A percentile compares a stretch with the other conserved stretches of the same genome.
Conservation (phyloP, 2,888 invertebrate species). For the Calliscelio sp. region DNA sequence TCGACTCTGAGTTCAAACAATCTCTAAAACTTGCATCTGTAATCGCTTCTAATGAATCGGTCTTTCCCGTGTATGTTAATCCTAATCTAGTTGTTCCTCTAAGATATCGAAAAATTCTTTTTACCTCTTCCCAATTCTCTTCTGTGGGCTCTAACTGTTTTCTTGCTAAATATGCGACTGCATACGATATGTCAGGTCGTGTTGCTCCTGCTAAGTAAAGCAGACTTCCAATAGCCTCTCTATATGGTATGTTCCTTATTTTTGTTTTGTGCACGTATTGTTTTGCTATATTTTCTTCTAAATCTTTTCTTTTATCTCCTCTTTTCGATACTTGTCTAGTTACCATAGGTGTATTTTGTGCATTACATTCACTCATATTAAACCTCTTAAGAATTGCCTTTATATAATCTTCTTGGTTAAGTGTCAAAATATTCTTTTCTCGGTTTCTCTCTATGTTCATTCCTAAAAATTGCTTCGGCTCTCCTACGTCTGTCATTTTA, state of each 20-base stretch:
- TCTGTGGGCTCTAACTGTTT: conserved; percentile 50
- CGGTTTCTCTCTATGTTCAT: background rate
- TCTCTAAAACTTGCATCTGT: conserved; percentile 61
- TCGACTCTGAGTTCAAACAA: conserved; percentile 40
- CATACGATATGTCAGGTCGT: conserved; percentile 34
- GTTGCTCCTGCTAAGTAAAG: conserved; percentile 4
- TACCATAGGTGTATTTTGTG: conserved; percentile 63
- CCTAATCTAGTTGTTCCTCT: conserved; percentile 49
- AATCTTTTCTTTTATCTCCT: background rate
- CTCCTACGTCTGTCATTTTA: background rate
- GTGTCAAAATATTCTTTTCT: background rate
- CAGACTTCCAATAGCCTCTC: conserved; percentile 66
- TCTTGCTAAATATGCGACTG: conserved; percentile 47
- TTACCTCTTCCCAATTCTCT: conserved; percentile 58
- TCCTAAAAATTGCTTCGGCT: background rate
- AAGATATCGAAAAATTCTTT: conserved; percentile 44
- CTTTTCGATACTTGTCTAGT: conserved; percentile 53
- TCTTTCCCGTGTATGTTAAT: conserved; percentile 23
- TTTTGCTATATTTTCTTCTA: no score
- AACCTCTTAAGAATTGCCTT: background rate
- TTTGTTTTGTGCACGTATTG: background rate
- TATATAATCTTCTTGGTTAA: background rate
- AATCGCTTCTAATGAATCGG: conserved; percentile 61
- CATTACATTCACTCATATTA: background rate
- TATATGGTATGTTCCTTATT: no score